Evolutionary conservation across 92 coral and sea anemone genomes (phyloP).

Genomic region (Palythoa grandiflora): DNA sequence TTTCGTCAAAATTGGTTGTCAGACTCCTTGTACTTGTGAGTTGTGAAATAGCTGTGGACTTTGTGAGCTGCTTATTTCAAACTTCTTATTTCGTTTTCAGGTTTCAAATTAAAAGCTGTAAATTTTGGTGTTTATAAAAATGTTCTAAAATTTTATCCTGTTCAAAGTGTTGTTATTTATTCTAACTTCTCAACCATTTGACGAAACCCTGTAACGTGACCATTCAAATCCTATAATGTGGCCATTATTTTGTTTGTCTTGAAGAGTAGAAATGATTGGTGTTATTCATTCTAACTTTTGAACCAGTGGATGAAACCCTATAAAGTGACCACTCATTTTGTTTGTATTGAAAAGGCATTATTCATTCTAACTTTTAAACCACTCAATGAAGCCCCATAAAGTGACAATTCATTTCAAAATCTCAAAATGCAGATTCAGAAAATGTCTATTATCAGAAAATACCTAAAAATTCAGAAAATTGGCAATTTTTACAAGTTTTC

Average conservation of each 20-base stretch:
- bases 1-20: not conserved
- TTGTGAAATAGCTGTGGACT: too few relatives aligned
- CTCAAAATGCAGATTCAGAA: too few relatives aligned
- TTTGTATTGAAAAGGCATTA: not conserved
- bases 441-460: too few relatives aligned
- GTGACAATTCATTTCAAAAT: too few relatives aligned
- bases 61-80: too few relatives aligned
- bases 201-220: not conserved
- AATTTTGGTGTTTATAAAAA: not conserved
- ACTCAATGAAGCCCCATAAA: too few relatives aligned
- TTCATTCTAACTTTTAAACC: too few relatives aligned
- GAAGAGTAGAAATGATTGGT: slow-evolving; percentile 2
- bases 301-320: not conserved
- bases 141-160: not conserved
- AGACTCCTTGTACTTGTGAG: not conserved
- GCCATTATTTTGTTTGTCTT: not conserved
- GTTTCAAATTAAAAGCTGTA: too few relatives aligned
- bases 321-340: not conserved
- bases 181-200: not conserved
- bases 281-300: slow-evolving; percentile 5
- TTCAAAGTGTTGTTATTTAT: not conserved
- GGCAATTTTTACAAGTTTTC: too few relatives aligned
- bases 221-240: not conserved
- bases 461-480: too few relatives aligned
- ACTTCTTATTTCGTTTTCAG: too few relatives aligned